Conservation (phyloP, 2,888 invertebrate genomes). For the Campoletis raptor region DNA sequence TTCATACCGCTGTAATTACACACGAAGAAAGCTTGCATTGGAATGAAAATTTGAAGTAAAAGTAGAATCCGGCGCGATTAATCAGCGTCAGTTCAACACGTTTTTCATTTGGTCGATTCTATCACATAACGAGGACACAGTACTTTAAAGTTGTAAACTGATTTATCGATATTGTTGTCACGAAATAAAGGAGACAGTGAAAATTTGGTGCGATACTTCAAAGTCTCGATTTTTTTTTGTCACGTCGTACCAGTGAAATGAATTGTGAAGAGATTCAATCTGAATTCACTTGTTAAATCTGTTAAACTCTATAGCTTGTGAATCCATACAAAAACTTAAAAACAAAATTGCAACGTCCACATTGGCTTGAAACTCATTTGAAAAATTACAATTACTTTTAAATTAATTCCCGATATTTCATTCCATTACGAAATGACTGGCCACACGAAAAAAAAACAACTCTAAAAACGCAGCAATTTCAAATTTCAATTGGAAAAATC, state of each 20-base stretch:
- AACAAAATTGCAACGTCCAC: neutral
- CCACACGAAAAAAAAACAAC: neutral
- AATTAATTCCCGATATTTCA: neutral
- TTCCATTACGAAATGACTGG: too few species aligned
- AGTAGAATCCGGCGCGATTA: slow-evolving; percentile 17
- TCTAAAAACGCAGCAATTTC: neutral
- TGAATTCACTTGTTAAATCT: neutral
- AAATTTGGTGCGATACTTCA: neutral
- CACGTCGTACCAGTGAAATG: neutral
- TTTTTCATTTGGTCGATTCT: slow-evolving; percentile 34
- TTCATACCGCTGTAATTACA: neutral
- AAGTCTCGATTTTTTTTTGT: neutral
- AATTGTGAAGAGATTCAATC: neutral
- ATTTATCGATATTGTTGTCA: slow-evolving; percentile 23
- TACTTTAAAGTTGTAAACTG: slow-evolving; percentile 18
- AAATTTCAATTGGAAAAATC: neutral
- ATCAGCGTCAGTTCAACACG: slow-evolving; percentile 29
- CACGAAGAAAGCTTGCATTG: slow-evolving; percentile 14
- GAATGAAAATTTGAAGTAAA: slow-evolving; percentile 22
- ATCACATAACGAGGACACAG: slow-evolving; percentile 29
- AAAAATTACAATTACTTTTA: neutral
- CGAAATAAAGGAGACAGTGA: neutral
- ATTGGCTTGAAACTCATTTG: neutral
- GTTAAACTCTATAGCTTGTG: neutral
- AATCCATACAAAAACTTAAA: neutral